Base-by-base conservation (phyloP, 2,797 vertebrate species). In the Spinus pinus region DNA sequence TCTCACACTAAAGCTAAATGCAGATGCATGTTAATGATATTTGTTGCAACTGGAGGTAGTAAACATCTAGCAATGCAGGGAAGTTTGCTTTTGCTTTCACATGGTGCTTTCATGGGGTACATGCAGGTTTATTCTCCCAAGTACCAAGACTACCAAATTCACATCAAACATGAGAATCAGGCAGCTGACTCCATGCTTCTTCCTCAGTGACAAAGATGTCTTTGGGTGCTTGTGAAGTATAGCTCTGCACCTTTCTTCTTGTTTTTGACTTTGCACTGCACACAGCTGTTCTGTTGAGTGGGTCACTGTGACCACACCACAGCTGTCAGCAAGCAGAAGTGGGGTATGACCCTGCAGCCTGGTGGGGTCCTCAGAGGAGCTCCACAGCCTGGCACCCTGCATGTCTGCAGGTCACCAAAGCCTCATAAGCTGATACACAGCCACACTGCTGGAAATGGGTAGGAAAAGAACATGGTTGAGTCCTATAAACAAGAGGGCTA, bases 331-430 rank as follows among this genome's bases (percentile, higher is more conserved):
- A 79, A 73, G 35, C 17, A 77, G 78, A 41, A 33, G 1, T 19
- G 14, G 10, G 28, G 2, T 37, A 16, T 0, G 4, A 17, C 28
- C 30, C 30, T 72, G 25, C n/a, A 83, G n/a, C 30, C 30, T 31
- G 18, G 7, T 57, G 47, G 19, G 7, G 4, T 46, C 19, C 42
- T 42, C 37, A 57, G 24, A 83, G 65, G n/a, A 77, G 17, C 9
- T 57, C 27, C 30, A 33, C 8, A 22, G 9, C 13, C 51, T n/a
- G 51, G 41, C 47, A 33, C 6, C 1, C 27, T 67, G 14, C n/a
- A 30, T 5, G 0, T 35, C 57, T 28, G 16, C 39, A 72, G 23
- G 24, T 27, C 3, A 1, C 21, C 1, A 0, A 0, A 41, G 21
- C 4, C 25, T 28, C 31, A 3, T 8, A 14, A 54, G 2, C 13